Evolutionary conservation across 2,888 invertebrate genomes (phyloP), one percentile per base, ranked within the genome.

Genomic region (Stomorhina lunata): DNA sequence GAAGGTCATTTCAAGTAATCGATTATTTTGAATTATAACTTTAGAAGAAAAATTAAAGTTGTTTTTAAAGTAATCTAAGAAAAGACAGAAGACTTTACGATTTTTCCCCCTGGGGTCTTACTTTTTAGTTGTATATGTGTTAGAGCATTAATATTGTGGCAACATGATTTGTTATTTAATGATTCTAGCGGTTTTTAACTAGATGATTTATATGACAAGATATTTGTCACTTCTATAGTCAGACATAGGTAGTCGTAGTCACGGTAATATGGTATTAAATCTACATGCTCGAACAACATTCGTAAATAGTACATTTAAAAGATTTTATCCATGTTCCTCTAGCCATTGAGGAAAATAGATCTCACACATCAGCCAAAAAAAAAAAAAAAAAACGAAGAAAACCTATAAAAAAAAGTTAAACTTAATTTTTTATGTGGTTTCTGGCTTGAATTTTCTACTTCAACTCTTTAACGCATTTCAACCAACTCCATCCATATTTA

Each of bases 191-290:
- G 82, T 82, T 82, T 79, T 82, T 75, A 69, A 71, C 82, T 57
- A 61, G 79, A 82, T 82, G 82, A 82, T 82, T 82, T 82, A 82
- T 82, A 76, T 82, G 82, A 79, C 82, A 82, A 82, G 79, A 79
- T 79, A 82, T 82, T 82, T 82, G 82, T 82, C 82, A 79, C 82
- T 79, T 59, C 45, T 37, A 55, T 29, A 50, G 10, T 65, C 34
- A 50, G 48, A 48, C 34, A 22, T 50, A n/a, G n/a, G n/a, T n/a
- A 34, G 59, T 27, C 32, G 73, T 37, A 68, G 76, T 76, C 57
- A 50, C 50, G 40, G 57, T 53, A 69, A 61, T 69, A n/a, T 48
- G 29, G 65, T 66, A 72, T 72, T 48, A 32, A 50, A 79, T 59
- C 57, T 61, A 65, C 65, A 48, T 48, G 34, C 48, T n/a, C n/a